Conservation (phyloP, 2,797 vertebrate genomes). For the Crypturellus tataupa region DNA sequence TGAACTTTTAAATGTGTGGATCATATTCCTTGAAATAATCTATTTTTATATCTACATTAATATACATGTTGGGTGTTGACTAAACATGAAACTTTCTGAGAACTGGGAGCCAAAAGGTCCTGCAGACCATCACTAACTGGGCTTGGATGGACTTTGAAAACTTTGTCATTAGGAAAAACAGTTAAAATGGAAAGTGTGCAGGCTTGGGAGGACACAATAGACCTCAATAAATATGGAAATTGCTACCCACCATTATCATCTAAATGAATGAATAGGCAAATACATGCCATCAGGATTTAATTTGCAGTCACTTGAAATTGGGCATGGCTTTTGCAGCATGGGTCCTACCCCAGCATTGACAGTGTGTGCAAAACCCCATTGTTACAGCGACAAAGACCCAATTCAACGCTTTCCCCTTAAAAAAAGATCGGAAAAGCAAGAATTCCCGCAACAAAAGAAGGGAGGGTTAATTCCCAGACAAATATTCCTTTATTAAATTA, state of each 20-base stretch:
- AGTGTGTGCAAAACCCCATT: neutral
- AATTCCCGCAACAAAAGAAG: neutral
- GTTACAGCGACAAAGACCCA: neutral
- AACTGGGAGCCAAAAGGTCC: neutral
- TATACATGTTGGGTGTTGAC: too few relatives aligned
- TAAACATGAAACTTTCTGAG: too few relatives aligned
- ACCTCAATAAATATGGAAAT: neutral
- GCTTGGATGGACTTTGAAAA: neutral
- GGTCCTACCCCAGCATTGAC: rapidly evolving
- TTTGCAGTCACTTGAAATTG: neutral
- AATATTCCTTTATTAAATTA: neutral
- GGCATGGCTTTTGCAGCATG: rapidly evolving
- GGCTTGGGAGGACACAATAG: neutral
- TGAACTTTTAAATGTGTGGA: neutral
- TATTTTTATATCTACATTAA: neutral
- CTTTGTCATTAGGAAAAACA: neutral
- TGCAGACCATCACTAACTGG: neutral
- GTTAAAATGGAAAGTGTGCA: neutral
- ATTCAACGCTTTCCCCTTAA: neutral
- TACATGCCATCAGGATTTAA: neutral
- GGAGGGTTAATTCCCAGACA: neutral
- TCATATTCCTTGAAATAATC: neutral
- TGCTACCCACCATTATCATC: neutral
- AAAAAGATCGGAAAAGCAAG: neutral
- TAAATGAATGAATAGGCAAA: neutral